Evolutionary conservation across 1,140 invertebrate species (phyloP).

Genomic region (Whitmania pigra): DNA sequence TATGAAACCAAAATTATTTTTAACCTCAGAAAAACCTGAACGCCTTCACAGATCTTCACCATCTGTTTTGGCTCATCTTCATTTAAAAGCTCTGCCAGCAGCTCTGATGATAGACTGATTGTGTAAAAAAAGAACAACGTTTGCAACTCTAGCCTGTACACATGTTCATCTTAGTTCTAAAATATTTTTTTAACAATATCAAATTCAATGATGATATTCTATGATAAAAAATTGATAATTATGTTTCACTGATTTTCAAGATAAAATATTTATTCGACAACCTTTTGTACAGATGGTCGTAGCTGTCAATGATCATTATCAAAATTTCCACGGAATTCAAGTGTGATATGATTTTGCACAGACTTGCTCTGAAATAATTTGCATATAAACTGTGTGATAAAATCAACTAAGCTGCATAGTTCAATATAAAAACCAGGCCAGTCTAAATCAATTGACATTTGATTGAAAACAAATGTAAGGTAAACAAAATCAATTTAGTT

Average conservation of each 20-base stretch:
- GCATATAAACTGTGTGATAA: neutral
- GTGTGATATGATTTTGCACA: conserved; percentile 31
- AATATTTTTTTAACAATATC: too few species aligned
- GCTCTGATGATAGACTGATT: conserved; percentile 38
- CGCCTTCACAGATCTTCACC: conserved; percentile 40
- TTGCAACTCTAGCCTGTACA: too few species aligned
- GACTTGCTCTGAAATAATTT: conserved; percentile 28
- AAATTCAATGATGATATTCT: too few species aligned
- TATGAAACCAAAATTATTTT: neutral
- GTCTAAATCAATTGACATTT: too few species aligned
- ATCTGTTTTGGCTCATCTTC: conserved; percentile 36
- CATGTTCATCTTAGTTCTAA: too few species aligned
- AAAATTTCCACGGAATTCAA: conserved; percentile 35
- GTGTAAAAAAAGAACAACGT: too few species aligned
- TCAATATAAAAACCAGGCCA: too few species aligned
- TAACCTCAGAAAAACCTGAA: conserved; percentile 40
- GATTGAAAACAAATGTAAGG: too few species aligned
- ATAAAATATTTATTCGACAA: conserved; percentile 22
- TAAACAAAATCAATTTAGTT: too few species aligned
- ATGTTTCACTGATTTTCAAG: too few species aligned
- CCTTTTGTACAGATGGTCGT: conserved; percentile 39
- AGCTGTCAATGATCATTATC: conserved; percentile 37
- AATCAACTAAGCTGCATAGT: too few species aligned
- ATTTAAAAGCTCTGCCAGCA: conserved; percentile 37
- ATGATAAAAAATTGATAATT: too few species aligned